Percentiles rank a stretch among this genome's conserved stretches.
Evolutionary conservation across 2,113 vertebrate species (phyloP).

Genomic region (Brevimyrus niger): DNA sequence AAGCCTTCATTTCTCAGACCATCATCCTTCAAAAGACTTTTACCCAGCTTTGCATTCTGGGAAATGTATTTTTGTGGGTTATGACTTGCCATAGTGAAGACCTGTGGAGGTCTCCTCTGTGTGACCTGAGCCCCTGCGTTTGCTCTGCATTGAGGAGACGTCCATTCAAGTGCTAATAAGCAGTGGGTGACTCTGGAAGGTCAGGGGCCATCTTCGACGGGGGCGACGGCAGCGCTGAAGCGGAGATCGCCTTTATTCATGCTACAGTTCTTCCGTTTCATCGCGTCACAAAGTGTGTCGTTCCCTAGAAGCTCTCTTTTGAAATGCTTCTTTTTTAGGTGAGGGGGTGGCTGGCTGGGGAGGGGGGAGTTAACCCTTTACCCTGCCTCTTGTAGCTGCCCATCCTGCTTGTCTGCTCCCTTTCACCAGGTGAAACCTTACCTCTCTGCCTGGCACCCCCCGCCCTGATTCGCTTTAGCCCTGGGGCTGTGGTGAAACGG

Average conservation of each 20-base stretch:
- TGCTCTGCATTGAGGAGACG: slow-evolving; percentile 63
- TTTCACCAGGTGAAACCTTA: slow-evolving; percentile 37
- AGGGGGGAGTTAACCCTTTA: slow-evolving; percentile 57
- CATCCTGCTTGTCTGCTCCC: slow-evolving; percentile 48
- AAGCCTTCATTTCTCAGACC: background rate
- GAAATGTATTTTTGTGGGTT: slow-evolving; percentile 54
- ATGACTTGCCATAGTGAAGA: background rate
- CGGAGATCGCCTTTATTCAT: slow-evolving; percentile 79
- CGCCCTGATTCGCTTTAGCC: background rate
- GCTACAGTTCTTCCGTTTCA: slow-evolving; percentile 68
- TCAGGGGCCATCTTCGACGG: slow-evolving; percentile 72
- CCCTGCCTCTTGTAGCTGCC: slow-evolving; percentile 56
- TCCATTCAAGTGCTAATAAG: slow-evolving; percentile 80
- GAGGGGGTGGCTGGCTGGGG: slow-evolving; percentile 45
- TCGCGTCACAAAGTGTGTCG: slow-evolving; percentile 69
- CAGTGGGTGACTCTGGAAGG: slow-evolving; percentile 73
- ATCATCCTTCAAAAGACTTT: background rate
- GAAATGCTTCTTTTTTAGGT: slow-evolving; percentile 60
- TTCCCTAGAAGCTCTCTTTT: slow-evolving; percentile 72
- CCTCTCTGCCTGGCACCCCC: slow-evolving; percentile 39
- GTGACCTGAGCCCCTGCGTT: slow-evolving; percentile 60
- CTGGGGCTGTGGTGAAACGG: background rate
- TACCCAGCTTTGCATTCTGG: slow-evolving; percentile 48
- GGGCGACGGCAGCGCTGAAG: slow-evolving; percentile 76
- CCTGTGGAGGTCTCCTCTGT: slow-evolving; percentile 50